A percentile compares a stretch with the other conserved stretches of the same genome.
phyloP scores from a whole-genome alignment of 2,113 vertebrate species.

The Strigops habroptila region DNA sequence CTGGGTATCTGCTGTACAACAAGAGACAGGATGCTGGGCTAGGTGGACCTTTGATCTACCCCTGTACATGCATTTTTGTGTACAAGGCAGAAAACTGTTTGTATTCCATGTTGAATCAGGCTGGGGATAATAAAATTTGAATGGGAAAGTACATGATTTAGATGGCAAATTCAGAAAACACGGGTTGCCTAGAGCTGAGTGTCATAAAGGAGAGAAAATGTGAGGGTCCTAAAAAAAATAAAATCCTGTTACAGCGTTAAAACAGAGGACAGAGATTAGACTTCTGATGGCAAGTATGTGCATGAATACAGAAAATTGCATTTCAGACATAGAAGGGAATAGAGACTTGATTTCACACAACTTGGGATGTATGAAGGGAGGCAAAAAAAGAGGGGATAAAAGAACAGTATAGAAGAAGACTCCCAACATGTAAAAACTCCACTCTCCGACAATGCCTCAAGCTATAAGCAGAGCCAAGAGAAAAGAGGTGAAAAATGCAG shows the following conservation, averaged over 20 bases:
- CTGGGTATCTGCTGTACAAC: background rate
- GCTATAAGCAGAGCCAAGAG: background rate
- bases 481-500: conserved; percentile 45
- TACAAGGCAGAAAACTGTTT: background rate
- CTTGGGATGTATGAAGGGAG: background rate
- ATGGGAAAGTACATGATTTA: background rate
- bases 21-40: conserved; percentile 16
- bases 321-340: background rate
- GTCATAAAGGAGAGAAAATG: background rate
- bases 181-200: background rate
- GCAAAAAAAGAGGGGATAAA: background rate
- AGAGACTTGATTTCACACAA: background rate
- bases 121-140: background rate
- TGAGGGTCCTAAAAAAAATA: background rate
- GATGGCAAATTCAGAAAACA: background rate
- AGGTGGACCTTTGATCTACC: background rate
- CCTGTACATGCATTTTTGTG: background rate
- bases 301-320: conserved; percentile 12
- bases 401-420: background rate
- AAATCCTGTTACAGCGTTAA: background rate
- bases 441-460: conserved; percentile 7
- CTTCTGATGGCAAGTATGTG: background rate
- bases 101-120: background rate
- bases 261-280: background rate
- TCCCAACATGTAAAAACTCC: conserved; percentile 24